phyloP scores from a whole-genome alignment of 2,888 invertebrate species.

The Polydrusus tereticollis region DNA sequence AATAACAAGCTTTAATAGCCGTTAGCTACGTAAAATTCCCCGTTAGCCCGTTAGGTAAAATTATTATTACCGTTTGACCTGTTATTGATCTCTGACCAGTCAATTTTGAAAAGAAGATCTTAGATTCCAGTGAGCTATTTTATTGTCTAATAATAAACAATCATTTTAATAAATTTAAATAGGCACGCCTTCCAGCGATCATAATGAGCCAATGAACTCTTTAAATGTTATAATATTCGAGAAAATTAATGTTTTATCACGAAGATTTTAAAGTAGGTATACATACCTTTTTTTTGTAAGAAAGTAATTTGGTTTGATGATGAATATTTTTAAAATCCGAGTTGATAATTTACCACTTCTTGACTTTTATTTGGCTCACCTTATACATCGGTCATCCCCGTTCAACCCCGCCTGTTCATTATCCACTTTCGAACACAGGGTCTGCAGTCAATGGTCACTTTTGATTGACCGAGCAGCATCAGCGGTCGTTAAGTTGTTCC shows the following conservation, averaged over 20 bases:
- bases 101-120: slow-evolving; percentile 11
- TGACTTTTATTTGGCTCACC: slow-evolving; percentile 1
- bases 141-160: slow-evolving; percentile 16
- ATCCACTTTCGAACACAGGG: slow-evolving; percentile 39
- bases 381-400: slow-evolving; percentile 27
- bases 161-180: slow-evolving; percentile 17
- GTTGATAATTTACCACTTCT: too few species aligned
- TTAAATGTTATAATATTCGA: background rate
- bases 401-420: slow-evolving; percentile 41
- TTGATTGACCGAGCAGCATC: slow-evolving; percentile 42
- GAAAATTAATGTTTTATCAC: too few species aligned
- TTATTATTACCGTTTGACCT: slow-evolving; percentile 17
- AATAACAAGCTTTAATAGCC: background rate
- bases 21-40: background rate
- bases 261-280: too few species aligned
- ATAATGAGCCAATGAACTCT: background rate
- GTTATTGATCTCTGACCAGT: slow-evolving; percentile 24
- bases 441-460: slow-evolving; percentile 41
- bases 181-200: background rate
- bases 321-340: too few species aligned
- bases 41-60: slow-evolving; percentile 4
- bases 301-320: too few species aligned
- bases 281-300: too few species aligned
- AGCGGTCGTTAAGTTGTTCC: slow-evolving; percentile 46
- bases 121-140: slow-evolving; percentile 17